Base-by-base conservation (phyloP, 2,888 invertebrate species). In the Rhorus exstirpatorius region DNA sequence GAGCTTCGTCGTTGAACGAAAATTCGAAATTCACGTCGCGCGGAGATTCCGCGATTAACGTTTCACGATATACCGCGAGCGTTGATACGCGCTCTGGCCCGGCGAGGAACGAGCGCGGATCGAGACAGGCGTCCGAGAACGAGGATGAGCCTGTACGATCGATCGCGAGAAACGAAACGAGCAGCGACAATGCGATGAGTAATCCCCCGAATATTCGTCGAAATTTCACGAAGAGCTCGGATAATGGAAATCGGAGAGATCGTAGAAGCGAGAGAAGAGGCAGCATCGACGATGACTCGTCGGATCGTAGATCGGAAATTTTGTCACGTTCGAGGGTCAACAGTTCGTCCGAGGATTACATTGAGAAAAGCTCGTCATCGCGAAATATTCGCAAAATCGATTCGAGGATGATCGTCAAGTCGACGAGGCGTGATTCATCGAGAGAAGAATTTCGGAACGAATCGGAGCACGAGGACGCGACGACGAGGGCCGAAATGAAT, bases 341-440 rank as follows among this genome's bases (percentile, higher is more conserved):
- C 31, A 92, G 91, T 70, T 91, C 92, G 2, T 91, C 92, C 2
- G 92, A 92, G 44, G 92, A 92, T 77, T 89, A 88, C 75, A 82
- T 85, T 46, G 90, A 71, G 3, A 51, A 61, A 19, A 19, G n/a
- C 19, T 1, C 53, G n/a, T 21, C 55, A 19, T 44, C 55, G 21
- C 38, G 68, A 35, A 58, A 12, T 17, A n/a, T 53, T 14, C 79
- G 82, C 63, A 72, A 78, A 44, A 63, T 7, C 44, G 72, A 24
- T 10, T 21, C 41, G 24, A 78, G 21, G 21, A 14, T 51, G 21
- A 14, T 51, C 19, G 24, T 38, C 41, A 35, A 46, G 31, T 21
- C 10, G 14, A 72, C 1, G 68, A 60, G 55, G n/a, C 2, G 24
- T 1, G 70, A 24, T 6, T 41, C 70, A 1, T 77, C 65, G 35